Evolutionary conservation across 2,113 vertebrate species (phyloP), one percentile per base, ranked within the genome.

Genomic region (Romanogobio albipinnatus): DNA sequence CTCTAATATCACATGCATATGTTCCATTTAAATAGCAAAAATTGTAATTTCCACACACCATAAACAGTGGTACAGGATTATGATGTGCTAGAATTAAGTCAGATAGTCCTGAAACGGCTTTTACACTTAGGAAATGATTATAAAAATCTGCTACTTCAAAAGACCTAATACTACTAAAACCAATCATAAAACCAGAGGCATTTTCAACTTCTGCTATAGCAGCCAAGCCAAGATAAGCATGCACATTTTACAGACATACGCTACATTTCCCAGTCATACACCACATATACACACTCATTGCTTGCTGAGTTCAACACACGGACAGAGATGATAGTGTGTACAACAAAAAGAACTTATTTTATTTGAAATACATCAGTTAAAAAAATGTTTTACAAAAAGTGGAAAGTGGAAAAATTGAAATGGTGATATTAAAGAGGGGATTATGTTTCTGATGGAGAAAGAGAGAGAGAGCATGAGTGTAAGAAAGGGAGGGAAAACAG

Each of bases 81-180:
- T 3, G 3, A 29, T 58, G 45, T 29, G 29, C 36, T 56, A 14
- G 9, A 19, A 39, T 39, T 33, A 81, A 56, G 39, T 59, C 66
- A 62, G 14, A 59, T 47, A 26, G 53, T 29, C 15, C 3, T 61
- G 33, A 49, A 71, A 56, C 15, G 10, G n/a, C 49, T 53, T 87
- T 80, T 45, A 87, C 82, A 75, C 76, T 84, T 19, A 47, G 36
- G 76, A 81, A 81, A 84, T 62, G n/a, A 59, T 83, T 51, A 82
- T 83, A 43, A 13, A 82, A 83, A 78, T 6, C 47, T 75, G 68
- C 19, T 59, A 79, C 86, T 64, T 82, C 79, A 86, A 76, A 82
- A 62, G 47, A 22, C 59, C 26, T 51, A 73, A 77, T 29, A 3
- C 10, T 5, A 43, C 82, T 84, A 58, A 84, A 66, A 49, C 45